A percentile compares a stretch with the other conserved stretches of the same genome.
Conservation (phyloP, 2,888 invertebrate species). For the Philopedon plagiatum region DNA sequence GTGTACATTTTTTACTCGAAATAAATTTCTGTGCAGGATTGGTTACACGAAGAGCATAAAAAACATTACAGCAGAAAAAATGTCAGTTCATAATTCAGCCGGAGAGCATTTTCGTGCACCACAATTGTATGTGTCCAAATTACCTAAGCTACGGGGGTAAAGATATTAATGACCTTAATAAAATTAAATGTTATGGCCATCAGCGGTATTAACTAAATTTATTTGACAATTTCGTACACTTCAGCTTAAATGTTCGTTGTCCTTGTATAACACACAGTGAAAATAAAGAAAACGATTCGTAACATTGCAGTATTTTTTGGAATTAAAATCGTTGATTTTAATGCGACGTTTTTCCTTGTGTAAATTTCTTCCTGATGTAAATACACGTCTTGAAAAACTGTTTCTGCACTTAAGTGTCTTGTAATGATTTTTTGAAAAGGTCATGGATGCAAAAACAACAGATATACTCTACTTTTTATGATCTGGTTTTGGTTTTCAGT, state of each 20-base stretch:
- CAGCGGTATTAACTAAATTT: slow-evolving; percentile 48
- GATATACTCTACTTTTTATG: too few relatives aligned
- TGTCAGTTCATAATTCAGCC: slow-evolving; percentile 41
- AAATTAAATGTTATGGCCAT: slow-evolving; percentile 54
- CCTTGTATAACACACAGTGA: slow-evolving; percentile 21
- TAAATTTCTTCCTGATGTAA: slow-evolving; percentile 14
- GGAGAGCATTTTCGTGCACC: slow-evolving; percentile 40
- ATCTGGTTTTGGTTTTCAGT: too few relatives aligned
- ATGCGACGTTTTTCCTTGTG: slow-evolving; percentile 7
- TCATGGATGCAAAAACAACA: too few relatives aligned
- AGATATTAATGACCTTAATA: slow-evolving; percentile 54
- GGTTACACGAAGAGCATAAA: slow-evolving; percentile 28
- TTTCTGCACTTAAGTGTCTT: background rate
- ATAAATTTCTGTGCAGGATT: slow-evolving; percentile 28
- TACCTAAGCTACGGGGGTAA: slow-evolving; percentile 49
- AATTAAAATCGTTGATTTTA: slow-evolving; percentile 14
- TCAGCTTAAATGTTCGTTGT: slow-evolving; percentile 22
- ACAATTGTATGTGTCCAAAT: slow-evolving; percentile 51
- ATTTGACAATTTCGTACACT: slow-evolving; percentile 40
- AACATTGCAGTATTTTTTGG: slow-evolving; percentile 19
- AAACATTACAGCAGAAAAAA: slow-evolving; percentile 29
- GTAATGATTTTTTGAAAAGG: background rate
- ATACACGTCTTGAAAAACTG: slow-evolving; percentile 3
- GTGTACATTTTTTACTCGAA: slow-evolving; percentile 16
- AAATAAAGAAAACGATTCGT: slow-evolving; percentile 21